Conservation (phyloP, 2,888 invertebrate species). For the Leucania comma region DNA sequence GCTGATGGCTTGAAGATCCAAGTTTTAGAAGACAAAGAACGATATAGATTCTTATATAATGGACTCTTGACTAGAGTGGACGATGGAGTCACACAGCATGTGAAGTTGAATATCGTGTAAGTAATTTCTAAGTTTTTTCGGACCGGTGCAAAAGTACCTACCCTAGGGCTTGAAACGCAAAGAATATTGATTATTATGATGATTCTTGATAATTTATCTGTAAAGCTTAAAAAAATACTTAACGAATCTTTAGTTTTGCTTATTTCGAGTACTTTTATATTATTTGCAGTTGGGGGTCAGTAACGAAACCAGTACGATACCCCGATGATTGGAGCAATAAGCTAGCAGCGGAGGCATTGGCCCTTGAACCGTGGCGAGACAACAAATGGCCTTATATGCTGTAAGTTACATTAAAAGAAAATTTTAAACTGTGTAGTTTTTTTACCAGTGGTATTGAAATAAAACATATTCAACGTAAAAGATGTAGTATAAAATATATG, state of each 20-base stretch:
- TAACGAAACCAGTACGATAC: slow-evolving; percentile 83
- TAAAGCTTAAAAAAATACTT: no score
- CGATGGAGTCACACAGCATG: slow-evolving; percentile 77
- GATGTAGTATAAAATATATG: no score
- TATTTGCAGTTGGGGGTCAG: slow-evolving; percentile 90
- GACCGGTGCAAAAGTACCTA: no score
- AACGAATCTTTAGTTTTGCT: no score
- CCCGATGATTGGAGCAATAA: slow-evolving; percentile 90
- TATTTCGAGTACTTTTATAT: no score
- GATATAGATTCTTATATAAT: slow-evolving; percentile 93
- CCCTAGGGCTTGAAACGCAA: no score
- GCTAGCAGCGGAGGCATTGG: slow-evolving; percentile 90
- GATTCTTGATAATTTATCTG: no score
- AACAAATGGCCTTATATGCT: slow-evolving; percentile 89
- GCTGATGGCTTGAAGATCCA: slow-evolving; percentile 91
- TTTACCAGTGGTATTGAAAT: not conserved
- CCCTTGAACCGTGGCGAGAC: slow-evolving; percentile 91
- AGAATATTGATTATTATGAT: no score
- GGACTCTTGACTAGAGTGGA: slow-evolving; percentile 91
- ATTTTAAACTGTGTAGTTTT: not conserved
- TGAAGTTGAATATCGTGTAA: slow-evolving; percentile 91
- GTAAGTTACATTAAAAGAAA: slow-evolving; percentile 77
- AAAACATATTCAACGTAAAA: not conserved
- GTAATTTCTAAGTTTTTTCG: slow-evolving; percentile 60
- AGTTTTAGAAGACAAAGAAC: slow-evolving; percentile 90